Conservation (phyloP, 2,113 vertebrate species). For the Illadopsis cleaveri region DNA sequence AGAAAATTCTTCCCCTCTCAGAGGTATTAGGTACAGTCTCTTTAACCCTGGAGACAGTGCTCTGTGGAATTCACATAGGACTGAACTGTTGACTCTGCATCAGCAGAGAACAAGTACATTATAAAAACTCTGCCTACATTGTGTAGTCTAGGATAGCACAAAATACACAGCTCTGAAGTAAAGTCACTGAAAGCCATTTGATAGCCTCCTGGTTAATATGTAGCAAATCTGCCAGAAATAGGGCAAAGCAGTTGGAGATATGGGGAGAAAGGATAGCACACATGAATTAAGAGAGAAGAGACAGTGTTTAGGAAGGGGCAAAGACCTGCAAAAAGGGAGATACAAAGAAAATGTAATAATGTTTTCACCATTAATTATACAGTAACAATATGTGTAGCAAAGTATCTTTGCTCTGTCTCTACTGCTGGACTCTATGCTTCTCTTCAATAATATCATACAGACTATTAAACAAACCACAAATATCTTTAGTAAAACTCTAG, state of each 20-base stretch:
- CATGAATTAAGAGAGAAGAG: background rate
- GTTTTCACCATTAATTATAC: background rate
- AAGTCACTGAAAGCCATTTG: background rate
- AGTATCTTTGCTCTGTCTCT: background rate
- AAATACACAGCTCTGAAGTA: background rate
- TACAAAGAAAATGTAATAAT: background rate
- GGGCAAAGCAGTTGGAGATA: background rate
- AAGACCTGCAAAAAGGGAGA: background rate
- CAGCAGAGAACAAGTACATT: background rate
- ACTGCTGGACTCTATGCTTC: background rate
- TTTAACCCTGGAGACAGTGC: background rate
- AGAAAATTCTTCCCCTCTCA: background rate
- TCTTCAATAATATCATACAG: background rate
- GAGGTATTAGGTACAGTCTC: background rate
- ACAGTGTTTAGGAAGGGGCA: background rate
- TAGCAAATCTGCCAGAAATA: background rate
- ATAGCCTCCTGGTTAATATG: background rate
- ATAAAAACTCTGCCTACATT: background rate
- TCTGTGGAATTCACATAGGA: background rate
- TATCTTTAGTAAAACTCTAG: background rate
- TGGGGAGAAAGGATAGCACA: background rate
- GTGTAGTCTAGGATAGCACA: background rate
- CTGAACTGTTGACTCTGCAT: background rate
- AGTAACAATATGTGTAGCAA: background rate
- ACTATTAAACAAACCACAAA: background rate